Conservation (phyloP, 1,140 invertebrate species). For the Forficula auricularia region DNA sequence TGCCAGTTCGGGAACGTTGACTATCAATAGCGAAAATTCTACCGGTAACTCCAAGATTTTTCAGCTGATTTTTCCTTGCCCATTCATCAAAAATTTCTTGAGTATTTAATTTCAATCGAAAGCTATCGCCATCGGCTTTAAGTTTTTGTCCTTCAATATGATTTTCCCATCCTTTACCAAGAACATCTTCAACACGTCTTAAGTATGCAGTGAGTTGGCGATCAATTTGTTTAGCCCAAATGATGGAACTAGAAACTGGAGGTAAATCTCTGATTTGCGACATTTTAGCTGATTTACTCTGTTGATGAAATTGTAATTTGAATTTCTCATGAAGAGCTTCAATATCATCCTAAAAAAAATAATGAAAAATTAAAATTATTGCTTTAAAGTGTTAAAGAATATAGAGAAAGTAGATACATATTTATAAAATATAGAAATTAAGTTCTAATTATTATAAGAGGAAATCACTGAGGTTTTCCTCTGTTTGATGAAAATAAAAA, state of each 20-base stretch:
- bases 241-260: constrained; percentile 90
- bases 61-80: constrained; percentile 84
- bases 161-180: constrained; percentile 97
- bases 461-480: too few relatives aligned
- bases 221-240: constrained; percentile 98
- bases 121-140: constrained; percentile 94
- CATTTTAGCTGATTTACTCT: constrained; percentile 80
- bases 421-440: too few relatives aligned
- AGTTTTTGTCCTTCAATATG: constrained; percentile 97
- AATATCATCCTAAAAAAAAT: constrained; percentile 60
- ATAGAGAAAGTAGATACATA: too few relatives aligned
- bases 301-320: constrained; percentile 60
- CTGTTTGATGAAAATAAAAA: too few relatives aligned
- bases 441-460: too few relatives aligned
- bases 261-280: constrained; percentile 85
- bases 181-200: constrained; percentile 88
- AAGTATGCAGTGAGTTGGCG: constrained; percentile 93
- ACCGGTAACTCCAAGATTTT: constrained; percentile 82
- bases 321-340: constrained; percentile 95
- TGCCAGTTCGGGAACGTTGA: constrained; percentile 54
- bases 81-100: constrained; percentile 96
- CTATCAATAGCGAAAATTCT: constrained; percentile 88
- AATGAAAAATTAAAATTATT: too few relatives aligned
- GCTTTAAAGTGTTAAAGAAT: too few relatives aligned
- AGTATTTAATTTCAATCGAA: constrained; percentile 86